Percentiles rank a stretch among this genome's conserved stretches.
Conservation (phyloP, 2,888 invertebrate species). For the Perizoma affinitatum region DNA sequence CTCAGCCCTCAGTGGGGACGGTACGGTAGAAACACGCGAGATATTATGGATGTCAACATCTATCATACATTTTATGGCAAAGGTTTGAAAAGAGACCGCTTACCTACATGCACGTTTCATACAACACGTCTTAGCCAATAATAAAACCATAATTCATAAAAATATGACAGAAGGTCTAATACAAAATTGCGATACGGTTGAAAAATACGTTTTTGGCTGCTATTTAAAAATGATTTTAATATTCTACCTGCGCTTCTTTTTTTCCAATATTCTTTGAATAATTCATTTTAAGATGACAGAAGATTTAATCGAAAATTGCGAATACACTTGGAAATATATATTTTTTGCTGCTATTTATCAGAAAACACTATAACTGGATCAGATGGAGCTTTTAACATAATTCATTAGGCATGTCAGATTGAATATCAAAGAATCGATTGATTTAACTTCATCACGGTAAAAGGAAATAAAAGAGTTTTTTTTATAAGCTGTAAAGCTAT, state of each 20-base stretch:
- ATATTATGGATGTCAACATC: conserved; percentile 74
- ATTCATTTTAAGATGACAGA: conserved; percentile 32
- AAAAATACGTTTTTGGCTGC: conserved; percentile 26
- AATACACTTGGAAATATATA: conserved; percentile 21
- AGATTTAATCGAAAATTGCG: conserved; percentile 23
- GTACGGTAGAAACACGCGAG: conserved; percentile 76
- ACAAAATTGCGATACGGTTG: conserved; percentile 24
- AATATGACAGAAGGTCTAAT: conserved; percentile 30
- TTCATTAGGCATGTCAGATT: conserved; percentile 18
- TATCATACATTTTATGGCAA: conserved; percentile 80
- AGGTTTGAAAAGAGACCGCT: conserved; percentile 73
- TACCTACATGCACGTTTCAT: conserved; percentile 66
- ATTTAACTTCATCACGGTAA: not conserved
- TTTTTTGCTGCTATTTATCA: conserved; percentile 22
- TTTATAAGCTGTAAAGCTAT: not conserved
- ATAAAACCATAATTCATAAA: conserved; percentile 29
- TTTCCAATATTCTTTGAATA: conserved; percentile 14
- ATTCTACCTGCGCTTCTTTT: conserved; percentile 30
- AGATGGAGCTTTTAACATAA: not conserved
- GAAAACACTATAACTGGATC: conserved; percentile 8
- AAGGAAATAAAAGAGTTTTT: not conserved
- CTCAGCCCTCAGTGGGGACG: conserved; percentile 77
- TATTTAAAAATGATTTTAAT: conserved; percentile 29
- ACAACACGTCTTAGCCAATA: conserved; percentile 41
- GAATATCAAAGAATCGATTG: not conserved